These are phyloP conservation scores for Eptatretus atami DNA, from an alignment of 2,797 vertebrate species.

Conservation along the genomic window DNA sequence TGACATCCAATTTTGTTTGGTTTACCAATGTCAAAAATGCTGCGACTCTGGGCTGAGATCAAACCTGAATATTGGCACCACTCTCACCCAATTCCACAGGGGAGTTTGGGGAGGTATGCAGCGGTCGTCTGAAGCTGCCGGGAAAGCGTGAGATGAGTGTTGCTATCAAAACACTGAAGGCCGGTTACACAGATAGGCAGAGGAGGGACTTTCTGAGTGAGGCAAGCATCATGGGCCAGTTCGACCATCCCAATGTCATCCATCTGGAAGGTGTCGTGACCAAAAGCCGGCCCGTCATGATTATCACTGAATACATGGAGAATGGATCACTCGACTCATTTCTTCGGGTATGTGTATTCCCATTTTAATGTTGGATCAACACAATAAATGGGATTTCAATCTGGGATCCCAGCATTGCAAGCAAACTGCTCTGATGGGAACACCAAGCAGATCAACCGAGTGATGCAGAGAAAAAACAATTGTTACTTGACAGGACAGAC, in stretches of 20 bases:
- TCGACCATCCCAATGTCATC: constrained; percentile 92
- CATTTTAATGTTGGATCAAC: no score
- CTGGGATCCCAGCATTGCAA: no score
- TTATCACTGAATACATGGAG: constrained; percentile 96
- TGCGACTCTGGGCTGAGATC: not conserved
- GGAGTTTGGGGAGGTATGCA: constrained; percentile 87
- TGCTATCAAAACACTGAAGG: constrained; percentile 90
- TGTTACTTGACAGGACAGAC: no score
- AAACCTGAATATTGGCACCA: not conserved
- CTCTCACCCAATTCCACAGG: constrained; percentile 19
- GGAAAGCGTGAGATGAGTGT: constrained; percentile 84
- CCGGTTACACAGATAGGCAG: constrained; percentile 78
- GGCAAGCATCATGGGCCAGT: constrained; percentile 95
- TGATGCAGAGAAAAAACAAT: no score
- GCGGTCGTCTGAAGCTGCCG: constrained; percentile 67
- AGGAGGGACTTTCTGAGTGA: constrained; percentile 77
- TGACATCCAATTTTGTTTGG: constrained; percentile 2
- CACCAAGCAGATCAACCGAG: no score
- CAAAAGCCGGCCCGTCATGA: constrained; percentile 91
- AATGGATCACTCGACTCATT: constrained; percentile 85
- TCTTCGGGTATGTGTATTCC: constrained; percentile 32
- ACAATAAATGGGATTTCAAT: no score
- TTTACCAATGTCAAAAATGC: not conserved
- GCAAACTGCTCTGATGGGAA: no score
- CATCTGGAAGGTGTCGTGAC: constrained; percentile 86